Evolutionary conservation across 2,888 invertebrate species (phyloP).

Genomic region (Dynastes hyllus): DNA sequence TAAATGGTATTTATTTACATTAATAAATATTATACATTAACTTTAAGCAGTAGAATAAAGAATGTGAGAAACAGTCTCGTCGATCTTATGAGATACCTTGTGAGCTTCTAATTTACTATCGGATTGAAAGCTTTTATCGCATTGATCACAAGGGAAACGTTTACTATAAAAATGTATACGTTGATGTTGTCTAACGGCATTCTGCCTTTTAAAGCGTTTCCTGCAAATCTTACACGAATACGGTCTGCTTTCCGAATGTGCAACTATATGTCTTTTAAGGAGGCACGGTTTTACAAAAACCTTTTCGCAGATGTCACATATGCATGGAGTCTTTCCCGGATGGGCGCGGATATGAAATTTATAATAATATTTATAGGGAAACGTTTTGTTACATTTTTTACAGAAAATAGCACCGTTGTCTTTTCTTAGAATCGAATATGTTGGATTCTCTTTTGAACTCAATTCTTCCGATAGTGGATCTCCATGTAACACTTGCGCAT

Average conservation of each 20-base stretch:
- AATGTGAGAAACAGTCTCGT: too few species aligned
- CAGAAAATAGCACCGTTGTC: neutral
- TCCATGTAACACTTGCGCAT: too few species aligned
- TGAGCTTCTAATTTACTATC: too few species aligned
- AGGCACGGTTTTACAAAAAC: neutral
- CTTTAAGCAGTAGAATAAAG: too few species aligned
- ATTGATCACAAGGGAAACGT: neutral
- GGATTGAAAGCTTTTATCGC: neutral
- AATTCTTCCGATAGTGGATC: too few species aligned
- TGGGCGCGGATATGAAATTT: conserved; percentile 1
- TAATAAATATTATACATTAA: too few species aligned
- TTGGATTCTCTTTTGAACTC: neutral
- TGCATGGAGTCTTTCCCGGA: neutral
- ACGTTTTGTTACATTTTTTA: conserved; percentile 6
- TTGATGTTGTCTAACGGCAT: neutral
- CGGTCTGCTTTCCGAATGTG: neutral
- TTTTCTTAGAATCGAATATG: neutral
- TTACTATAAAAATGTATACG: neutral
- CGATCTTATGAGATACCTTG: too few species aligned
- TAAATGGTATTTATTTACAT: too few species aligned
- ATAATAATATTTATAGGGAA: conserved; percentile 16
- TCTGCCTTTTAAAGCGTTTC: neutral
- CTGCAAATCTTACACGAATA: too few species aligned
- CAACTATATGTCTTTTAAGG: conserved; percentile 1
- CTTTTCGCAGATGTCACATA: neutral